Evolutionary conservation across 2,797 vertebrate genomes (phyloP), one percentile per base, ranked within the genome.

Genomic region (Nannoperca australis): DNA sequence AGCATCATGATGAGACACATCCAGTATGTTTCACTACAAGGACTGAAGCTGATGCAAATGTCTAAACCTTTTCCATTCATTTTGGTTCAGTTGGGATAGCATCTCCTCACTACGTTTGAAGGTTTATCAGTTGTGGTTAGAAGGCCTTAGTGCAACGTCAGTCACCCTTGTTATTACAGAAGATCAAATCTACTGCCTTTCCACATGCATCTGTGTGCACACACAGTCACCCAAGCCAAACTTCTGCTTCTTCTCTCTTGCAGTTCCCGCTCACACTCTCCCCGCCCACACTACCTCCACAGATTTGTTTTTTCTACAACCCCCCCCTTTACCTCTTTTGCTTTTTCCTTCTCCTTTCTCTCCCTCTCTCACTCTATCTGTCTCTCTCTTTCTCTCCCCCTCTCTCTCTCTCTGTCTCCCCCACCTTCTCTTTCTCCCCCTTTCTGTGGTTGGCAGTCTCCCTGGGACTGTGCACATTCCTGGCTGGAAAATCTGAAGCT

Each of bases 401-500:
- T 76, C 73, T 72, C 67, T 50, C 32, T 78, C 49, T 61, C 47
- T 53, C 67, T 78, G 61, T 66, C 81, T 63, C 64, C n/a, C 55
- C 22, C 63, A 62, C 65, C 60, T 44, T 68, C 70, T 70, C 44
- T 24, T 24, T 51, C 84, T 66, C 80, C 54, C 73, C 76, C 85
- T 90, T 76, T 91, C 83, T 95, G 92, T 86, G 93, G 94, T 93
- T 95, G 94, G 92, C 92, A 95, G 93, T 95, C 95, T 96, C 93
- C 73, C 85, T 95, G 94, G 94, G 95, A 95, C 92, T 91, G 85
- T 94, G 91, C 92, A 93, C 95, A 95, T 96, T 96, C 95, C 94
- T 95, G 91, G 93, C 94, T 95, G 93, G 94, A 96, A 95, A 95
- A 94, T 95, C 89, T 94, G 92, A 95, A 94, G 90, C 93, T 95